Conservation (phyloP, 2,888 invertebrate species). For the Carterocephalus palaemon region DNA sequence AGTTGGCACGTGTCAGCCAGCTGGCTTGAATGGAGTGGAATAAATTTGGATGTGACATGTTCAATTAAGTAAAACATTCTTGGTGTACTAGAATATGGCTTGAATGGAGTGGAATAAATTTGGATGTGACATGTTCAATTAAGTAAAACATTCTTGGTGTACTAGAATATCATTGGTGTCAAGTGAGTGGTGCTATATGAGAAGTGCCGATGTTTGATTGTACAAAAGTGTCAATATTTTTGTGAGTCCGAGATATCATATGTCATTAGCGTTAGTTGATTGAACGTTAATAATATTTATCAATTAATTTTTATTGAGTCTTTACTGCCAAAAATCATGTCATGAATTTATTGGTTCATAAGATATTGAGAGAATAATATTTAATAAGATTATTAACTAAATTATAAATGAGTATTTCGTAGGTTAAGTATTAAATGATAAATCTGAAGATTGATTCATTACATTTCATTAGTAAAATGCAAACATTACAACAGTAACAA, state of each 20-base stretch:
- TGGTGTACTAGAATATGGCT: conserved; percentile 20
- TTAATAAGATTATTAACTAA: conserved; percentile 37
- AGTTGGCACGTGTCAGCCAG: too few species aligned
- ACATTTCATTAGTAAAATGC: background rate
- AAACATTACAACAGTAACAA: conserved; percentile 31
- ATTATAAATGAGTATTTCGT: conserved; percentile 31
- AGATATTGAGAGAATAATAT: conserved; percentile 34
- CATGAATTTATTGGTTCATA: conserved; percentile 36
- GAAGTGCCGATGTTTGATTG: conserved; percentile 17
- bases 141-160: conserved; percentile 12
- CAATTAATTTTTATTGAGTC: conserved; percentile 35
- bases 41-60: conserved; percentile 2
- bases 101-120: conserved; percentile 3
- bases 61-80: conserved; percentile 5
- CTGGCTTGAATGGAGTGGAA: conserved; percentile 1
- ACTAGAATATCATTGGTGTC: conserved; percentile 21
- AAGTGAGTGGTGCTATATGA: conserved; percentile 21
- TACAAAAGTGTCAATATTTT: conserved; percentile 3
- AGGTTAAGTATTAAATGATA: conserved; percentile 16
- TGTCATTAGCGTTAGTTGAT: conserved; percentile 3
- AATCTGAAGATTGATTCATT: conserved; percentile 7
- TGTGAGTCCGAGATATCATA: background rate
- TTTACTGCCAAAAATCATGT: conserved; percentile 52
- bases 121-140: conserved; percentile 1
- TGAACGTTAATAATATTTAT: conserved; percentile 17